Evolutionary conservation across 2,113 vertebrate species (phyloP).

Genomic region (Gnathonemus longibarbis): DNA sequence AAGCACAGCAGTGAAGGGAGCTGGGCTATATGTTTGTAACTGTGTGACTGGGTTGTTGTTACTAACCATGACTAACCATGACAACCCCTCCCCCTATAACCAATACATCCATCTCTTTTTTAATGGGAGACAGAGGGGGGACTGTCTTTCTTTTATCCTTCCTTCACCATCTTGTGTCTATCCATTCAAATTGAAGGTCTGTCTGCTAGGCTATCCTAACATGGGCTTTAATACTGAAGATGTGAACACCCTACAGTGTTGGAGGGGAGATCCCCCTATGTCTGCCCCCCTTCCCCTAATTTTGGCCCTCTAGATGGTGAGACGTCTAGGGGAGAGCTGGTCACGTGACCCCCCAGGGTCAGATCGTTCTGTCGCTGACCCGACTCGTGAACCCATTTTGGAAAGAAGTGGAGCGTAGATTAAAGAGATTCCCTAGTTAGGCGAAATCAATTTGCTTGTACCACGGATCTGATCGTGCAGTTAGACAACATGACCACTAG

Average conservation of each 20-base stretch:
- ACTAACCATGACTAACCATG: not conserved
- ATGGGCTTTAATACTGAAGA: not conserved
- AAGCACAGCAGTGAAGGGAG: not conserved
- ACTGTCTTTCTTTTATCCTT: not conserved
- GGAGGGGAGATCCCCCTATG: not conserved
- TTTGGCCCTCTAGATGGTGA: not conserved
- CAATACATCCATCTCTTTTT: not conserved
- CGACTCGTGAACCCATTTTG: constrained; percentile 36
- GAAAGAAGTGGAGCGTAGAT: constrained; percentile 35
- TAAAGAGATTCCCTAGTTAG: constrained; percentile 42
- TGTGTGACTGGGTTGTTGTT: not conserved
- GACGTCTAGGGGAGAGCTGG: not conserved
- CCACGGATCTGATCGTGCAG: constrained; percentile 59
- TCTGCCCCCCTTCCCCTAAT: not conserved
- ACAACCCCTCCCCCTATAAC: not conserved
- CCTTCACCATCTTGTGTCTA: not conserved
- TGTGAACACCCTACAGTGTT: not conserved
- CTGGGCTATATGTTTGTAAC: not conserved
- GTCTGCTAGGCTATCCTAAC: not conserved
- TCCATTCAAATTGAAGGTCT: not conserved
- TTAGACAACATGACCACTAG: constrained; percentile 83
- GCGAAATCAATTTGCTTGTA: not conserved
- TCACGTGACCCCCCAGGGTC: not conserved
- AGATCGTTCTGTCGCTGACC: constrained; percentile 36
- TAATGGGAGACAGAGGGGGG: not conserved